Conservation (phyloP, 2,888 invertebrate genomes). For the Listrodromus nycthemerus region DNA sequence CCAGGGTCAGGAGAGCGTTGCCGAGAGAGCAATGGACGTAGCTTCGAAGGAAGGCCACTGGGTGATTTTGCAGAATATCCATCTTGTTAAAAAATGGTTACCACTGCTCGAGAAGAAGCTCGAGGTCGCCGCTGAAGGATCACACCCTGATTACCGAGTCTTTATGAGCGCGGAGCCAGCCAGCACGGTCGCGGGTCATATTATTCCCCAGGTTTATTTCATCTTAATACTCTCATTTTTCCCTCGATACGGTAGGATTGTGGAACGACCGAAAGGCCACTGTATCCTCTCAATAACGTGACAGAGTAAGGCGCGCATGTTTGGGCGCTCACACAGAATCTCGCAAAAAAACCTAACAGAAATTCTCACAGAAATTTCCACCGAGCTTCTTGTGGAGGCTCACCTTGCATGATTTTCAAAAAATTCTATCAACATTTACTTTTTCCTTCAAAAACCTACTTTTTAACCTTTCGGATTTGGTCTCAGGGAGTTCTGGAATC, state of each 20-base stretch:
- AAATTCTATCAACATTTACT: conserved; percentile 51
- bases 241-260: conserved; percentile 10
- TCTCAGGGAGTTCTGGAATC: conserved; percentile 95
- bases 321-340: background rate
- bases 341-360: background rate
- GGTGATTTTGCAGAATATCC: conserved; percentile 98
- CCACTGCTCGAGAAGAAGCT: conserved; percentile 95
- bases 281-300: background rate
- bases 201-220: conserved; percentile 92
- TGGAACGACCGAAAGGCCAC: conserved; percentile 14
- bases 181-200: conserved; percentile 93
- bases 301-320: background rate
- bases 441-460: conserved; percentile 38
- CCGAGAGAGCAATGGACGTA: conserved; percentile 96
- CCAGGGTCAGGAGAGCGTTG: conserved; percentile 97
- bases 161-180: conserved; percentile 98
- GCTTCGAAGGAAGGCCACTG: conserved; percentile 95
- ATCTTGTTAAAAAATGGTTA: conserved; percentile 97
- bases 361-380: background rate
- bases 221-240: conserved; percentile 30
- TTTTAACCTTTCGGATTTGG: background rate
- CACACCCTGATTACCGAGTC: conserved; percentile 93
- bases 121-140: conserved; percentile 92
- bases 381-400: background rate
- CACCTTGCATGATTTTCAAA: background rate